Evolutionary conservation across 1,140 invertebrate genomes (phyloP), one percentile per base, ranked within the genome.

Genomic region (Chrysomallon squamiferum): DNA sequence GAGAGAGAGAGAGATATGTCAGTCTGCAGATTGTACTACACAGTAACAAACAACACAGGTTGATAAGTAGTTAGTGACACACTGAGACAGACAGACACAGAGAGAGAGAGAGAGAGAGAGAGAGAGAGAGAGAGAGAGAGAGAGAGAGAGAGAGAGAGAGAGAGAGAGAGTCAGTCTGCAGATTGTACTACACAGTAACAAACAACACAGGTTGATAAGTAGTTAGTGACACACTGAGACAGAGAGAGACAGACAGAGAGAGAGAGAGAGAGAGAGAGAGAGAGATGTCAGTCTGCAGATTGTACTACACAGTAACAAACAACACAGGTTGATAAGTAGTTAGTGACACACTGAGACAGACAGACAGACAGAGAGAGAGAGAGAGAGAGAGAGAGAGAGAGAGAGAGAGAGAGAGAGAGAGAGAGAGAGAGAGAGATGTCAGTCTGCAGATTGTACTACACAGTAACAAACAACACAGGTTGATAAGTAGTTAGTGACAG

Each of bases 1-100:
- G n/a, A n/a, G n/a, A n/a, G n/a, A n/a, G n/a, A n/a, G n/a, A n/a
- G n/a, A n/a, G n/a, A n/a, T n/a, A 80, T 41, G 32, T 79, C 83
- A n/a, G 73, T 67, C 62, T 83, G 78, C 45, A 74, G 62, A 30
- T 72, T 68, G 59, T 74, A 75, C 77, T 80, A 66, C 18, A 74
- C 76, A 52, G 43, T 64, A 59, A 59, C 59, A 41, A 54, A 33
- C 32, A 50, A 41, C 18, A 63, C n/a, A n/a, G n/a, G n/a, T 30
- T 13, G 11, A 25, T 6, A 4, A 29, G 33, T 13, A 30, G 54
- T 30, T 13, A 27, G 29, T 30, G 54, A 27, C 27, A 27, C 13
- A 30, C 18, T 15, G 29, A 27, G 20, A 57, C 27, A 57, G 20
- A 22, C 18, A 30, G 20, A 57, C 18, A 22, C 18, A 57, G 20